Evolutionary conservation across 2,888 invertebrate genomes (phyloP).

Genomic region (Parelbella ahira): DNA sequence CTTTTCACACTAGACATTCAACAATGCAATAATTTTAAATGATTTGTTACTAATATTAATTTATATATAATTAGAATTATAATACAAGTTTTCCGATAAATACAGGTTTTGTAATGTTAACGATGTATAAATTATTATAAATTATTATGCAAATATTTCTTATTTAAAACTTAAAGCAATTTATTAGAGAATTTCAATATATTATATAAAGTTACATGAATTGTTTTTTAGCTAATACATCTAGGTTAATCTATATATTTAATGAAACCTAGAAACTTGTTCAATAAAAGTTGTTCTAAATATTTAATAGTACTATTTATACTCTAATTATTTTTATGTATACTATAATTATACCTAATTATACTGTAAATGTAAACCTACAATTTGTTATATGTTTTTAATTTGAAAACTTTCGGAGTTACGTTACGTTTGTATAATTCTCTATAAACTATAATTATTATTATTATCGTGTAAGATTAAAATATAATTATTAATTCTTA

Average conservation of each 20-base stretch:
- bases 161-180: constrained; percentile 19
- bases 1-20: constrained; percentile 26
- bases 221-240: constrained; percentile 47
- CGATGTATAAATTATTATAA: constrained; percentile 29
- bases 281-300: constrained; percentile 77
- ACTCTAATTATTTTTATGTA: constrained; percentile 33
- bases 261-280: constrained; percentile 59
- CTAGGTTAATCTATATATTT: constrained; percentile 52
- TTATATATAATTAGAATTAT: constrained; percentile 27
- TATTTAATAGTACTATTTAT: constrained; percentile 52
- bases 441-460: constrained; percentile 50
- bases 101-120: constrained; percentile 51
- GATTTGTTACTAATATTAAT: constrained; percentile 17
- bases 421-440: constrained; percentile 67
- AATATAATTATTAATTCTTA: constrained; percentile 65
- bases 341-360: constrained; percentile 46
- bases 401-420: constrained; percentile 50
- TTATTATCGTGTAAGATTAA: constrained; percentile 64
- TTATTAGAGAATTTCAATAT: constrained; percentile 47
- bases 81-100: constrained; percentile 34
- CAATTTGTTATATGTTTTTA: constrained; percentile 68
- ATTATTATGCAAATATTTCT: constrained; percentile 26
- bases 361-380: constrained; percentile 52
- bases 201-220: constrained; percentile 32
- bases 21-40: constrained; percentile 44